Conservation (phyloP, 2,113 vertebrate genomes). For the Gobiocypris rarus region DNA sequence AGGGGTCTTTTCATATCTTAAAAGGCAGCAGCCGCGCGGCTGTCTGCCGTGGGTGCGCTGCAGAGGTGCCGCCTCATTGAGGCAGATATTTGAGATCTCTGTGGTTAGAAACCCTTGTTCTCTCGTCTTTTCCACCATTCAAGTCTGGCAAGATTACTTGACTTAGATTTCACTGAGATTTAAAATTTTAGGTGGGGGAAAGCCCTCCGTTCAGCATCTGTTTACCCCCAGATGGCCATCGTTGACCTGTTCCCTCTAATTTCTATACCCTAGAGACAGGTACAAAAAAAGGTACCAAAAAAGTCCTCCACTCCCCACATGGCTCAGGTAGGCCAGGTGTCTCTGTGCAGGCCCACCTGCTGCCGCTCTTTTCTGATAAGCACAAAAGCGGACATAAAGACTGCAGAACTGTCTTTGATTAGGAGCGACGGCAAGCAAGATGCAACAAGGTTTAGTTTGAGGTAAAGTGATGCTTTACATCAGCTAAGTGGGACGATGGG, state of each 20-base stretch:
- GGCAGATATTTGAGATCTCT: slow-evolving; percentile 48
- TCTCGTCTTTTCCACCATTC: slow-evolving; percentile 47
- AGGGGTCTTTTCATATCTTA: slow-evolving; percentile 12
- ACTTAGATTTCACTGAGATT: slow-evolving; percentile 71
- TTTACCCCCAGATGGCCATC: slow-evolving; percentile 45
- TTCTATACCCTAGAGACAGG: slow-evolving; percentile 50
- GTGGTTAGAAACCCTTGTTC: slow-evolving; percentile 41
- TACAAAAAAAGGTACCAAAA: slow-evolving; percentile 28
- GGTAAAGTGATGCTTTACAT: slow-evolving; percentile 37
- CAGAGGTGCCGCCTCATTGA: slow-evolving; percentile 14
- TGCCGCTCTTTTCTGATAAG: slow-evolving; percentile 59
- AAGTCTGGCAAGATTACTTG: slow-evolving; percentile 63
- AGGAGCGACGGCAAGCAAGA: slow-evolving; percentile 38
- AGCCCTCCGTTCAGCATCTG: slow-evolving; percentile 66
- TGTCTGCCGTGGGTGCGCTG: not conserved
- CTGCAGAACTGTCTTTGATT: slow-evolving; percentile 49
- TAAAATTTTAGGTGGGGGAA: slow-evolving; percentile 25
- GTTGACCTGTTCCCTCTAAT: slow-evolving; percentile 44
- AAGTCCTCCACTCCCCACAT: slow-evolving; percentile 53
- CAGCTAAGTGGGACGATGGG: slow-evolving; percentile 32
- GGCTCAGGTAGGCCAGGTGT: slow-evolving; percentile 67
- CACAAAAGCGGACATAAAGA: slow-evolving; percentile 60
- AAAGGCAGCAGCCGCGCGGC: slow-evolving; percentile 7
- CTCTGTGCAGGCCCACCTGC: slow-evolving; percentile 62
- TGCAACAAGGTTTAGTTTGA: not conserved